Percentiles rank a stretch among this genome's conserved stretches.
phyloP scores from a whole-genome alignment of 92 coral and sea anemone species.

The Umimayanthus kanabou region DNA sequence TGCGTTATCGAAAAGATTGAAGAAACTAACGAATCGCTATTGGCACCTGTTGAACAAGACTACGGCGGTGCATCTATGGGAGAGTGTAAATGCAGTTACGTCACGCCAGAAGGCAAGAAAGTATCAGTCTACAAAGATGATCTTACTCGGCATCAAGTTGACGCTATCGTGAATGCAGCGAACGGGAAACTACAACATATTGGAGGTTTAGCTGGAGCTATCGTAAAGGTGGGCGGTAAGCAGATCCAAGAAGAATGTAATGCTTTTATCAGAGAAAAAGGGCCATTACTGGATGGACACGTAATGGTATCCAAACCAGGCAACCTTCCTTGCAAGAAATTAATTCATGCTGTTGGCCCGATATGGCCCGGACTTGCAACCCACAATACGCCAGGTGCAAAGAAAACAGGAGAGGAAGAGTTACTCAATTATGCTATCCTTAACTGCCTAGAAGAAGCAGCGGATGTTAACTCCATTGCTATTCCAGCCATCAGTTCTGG shows the following conservation, averaged over 20 bases:
- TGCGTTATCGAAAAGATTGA: constrained; percentile 44
- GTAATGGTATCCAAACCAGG: constrained; percentile 55
- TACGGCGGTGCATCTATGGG: not conserved
- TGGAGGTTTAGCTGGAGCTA: constrained; percentile 59
- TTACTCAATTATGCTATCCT: constrained; percentile 33
- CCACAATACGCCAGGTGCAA: not conserved
- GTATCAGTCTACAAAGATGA: constrained; percentile 64
- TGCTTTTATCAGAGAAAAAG: not conserved
- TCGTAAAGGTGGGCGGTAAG: constrained; percentile 59
- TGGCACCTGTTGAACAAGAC: not conserved
- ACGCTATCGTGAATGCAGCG: constrained; percentile 72
- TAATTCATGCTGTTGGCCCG: constrained; percentile 78
- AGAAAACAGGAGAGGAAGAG: constrained; percentile 28
- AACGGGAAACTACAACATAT: constrained; percentile 52
- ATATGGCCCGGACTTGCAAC: constrained; percentile 39
- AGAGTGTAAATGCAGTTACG: constrained; percentile 27
- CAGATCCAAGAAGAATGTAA: constrained; percentile 58
- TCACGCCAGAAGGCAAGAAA: constrained; percentile 20
- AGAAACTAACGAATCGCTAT: not conserved
- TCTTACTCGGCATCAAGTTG: constrained; percentile 56
- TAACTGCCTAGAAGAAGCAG: constrained; percentile 51
- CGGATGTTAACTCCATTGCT: constrained; percentile 49
- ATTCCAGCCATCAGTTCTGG: constrained; percentile 84
- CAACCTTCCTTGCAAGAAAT: constrained; percentile 57
- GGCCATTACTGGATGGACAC: constrained; percentile 44